A percentile compares a stretch with the other conserved stretches of the same genome.
Evolutionary conservation across 2,888 invertebrate species (phyloP).

Genomic region (Caenorhabditis sulstoni): DNA sequence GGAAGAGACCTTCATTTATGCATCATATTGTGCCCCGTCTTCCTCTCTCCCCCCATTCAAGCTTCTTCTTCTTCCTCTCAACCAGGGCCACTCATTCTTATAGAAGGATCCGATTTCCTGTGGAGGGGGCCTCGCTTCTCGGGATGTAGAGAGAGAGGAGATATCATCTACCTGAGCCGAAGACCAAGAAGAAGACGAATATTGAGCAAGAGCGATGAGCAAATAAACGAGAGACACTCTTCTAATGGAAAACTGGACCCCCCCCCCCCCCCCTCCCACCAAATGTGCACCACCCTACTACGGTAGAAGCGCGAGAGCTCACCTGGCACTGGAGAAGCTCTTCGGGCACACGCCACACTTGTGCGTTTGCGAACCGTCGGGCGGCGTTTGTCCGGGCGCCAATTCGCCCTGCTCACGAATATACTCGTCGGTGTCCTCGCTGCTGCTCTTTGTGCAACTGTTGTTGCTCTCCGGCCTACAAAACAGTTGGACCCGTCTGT

Average conservation of each 20-base stretch:
- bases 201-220: conserved; percentile 27
- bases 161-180: conserved; percentile 33
- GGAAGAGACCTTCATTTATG: too few species aligned
- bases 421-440: conserved; percentile 41
- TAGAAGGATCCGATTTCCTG: too few species aligned
- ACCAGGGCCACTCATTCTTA: too few species aligned
- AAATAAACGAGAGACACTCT: conserved; percentile 24
- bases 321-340: conserved; percentile 92
- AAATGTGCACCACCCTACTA: too few species aligned
- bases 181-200: neutral
- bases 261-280: neutral
- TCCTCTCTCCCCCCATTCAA: too few species aligned
- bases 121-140: too few species aligned
- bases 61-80: too few species aligned
- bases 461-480: conserved; percentile 18
- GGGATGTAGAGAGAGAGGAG: too few species aligned
- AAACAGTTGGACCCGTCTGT: too few species aligned
- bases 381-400: conserved; percentile 58
- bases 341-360: conserved; percentile 98
- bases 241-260: conserved; percentile 37
- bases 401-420: conserved; percentile 62
- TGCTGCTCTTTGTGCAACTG: conserved; percentile 34
- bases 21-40: too few species aligned
- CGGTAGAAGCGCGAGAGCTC: too few species aligned
- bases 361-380: conserved; percentile 93